Conservation (phyloP, 2,113 vertebrate genomes). For the Larimichthys polyactis region DNA sequence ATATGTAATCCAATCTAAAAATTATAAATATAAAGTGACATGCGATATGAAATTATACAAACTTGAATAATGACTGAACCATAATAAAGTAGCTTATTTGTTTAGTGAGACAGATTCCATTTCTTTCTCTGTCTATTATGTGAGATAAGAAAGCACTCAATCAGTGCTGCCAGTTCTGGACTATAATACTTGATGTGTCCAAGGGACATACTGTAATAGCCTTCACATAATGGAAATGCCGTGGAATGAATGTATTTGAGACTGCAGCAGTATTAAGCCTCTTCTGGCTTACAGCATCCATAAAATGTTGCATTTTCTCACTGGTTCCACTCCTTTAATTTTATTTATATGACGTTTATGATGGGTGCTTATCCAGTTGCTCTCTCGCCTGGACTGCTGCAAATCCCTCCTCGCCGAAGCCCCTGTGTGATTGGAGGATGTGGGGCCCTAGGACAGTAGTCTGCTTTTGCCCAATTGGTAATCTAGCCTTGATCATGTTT, state of each 20-base stretch:
- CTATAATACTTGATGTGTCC: constrained; percentile 29
- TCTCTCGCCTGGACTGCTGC: not conserved
- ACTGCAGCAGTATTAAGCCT: constrained; percentile 38
- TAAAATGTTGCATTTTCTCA: constrained; percentile 20
- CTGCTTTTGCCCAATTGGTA: constrained; percentile 1
- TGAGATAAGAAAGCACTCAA: constrained; percentile 49
- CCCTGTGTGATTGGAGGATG: not conserved
- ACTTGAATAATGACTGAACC: constrained; percentile 9
- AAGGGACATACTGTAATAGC: constrained; percentile 29
- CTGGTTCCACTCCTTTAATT: constrained; percentile 8
- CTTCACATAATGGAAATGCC: constrained; percentile 39
- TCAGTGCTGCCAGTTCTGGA: constrained; percentile 41
- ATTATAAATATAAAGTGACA: constrained; percentile 20
- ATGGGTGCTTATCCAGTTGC: constrained; percentile 5
- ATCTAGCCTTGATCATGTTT: not conserved
- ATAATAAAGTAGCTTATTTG: constrained; percentile 18
- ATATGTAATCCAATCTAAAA: constrained; percentile 40
- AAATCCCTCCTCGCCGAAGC: not conserved
- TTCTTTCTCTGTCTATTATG: constrained; percentile 18
- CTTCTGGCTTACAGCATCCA: constrained; percentile 17
- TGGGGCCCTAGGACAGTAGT: not conserved
- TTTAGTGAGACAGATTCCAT: constrained; percentile 18
- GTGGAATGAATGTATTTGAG: constrained; percentile 44
- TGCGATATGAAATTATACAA: constrained; percentile 26
- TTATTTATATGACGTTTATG: constrained; percentile 28